Evolutionary conservation across 2,113 vertebrate species (phyloP).

Genomic region (Eudorcas thomsonii): DNA sequence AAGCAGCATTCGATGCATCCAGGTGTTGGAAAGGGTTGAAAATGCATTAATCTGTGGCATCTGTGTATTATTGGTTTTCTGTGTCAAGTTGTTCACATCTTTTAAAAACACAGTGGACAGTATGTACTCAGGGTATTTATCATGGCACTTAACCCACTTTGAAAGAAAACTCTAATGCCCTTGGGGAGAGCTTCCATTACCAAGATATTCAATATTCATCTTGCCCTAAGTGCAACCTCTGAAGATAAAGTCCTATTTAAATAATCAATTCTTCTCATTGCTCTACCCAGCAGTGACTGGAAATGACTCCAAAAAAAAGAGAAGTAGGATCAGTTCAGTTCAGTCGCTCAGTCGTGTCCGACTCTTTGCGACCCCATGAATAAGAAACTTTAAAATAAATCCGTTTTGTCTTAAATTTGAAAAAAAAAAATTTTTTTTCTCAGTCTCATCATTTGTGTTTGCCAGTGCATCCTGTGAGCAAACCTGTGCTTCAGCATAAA

Average conservation of each 20-base stretch:
- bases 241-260: conserved; percentile 63
- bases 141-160: conserved; percentile 50
- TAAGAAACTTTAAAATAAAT: conserved; percentile 11
- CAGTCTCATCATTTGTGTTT: not conserved
- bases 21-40: not conserved
- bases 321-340: not conserved
- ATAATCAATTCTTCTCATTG: conserved; percentile 63
- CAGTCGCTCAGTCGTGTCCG: no score
- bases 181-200: conserved; percentile 63
- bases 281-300: conserved; percentile 53
- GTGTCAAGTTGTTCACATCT: conserved; percentile 50
- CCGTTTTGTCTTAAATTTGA: not conserved
- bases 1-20: not conserved
- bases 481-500: not conserved
- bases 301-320: conserved; percentile 55
- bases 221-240: conserved; percentile 60
- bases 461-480: not conserved
- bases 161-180: conserved; percentile 40
- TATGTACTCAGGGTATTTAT: conserved; percentile 48
- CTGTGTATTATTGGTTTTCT: conserved; percentile 48
- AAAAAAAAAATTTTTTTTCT: not conserved
- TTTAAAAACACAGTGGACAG: conserved; percentile 11
- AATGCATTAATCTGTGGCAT: conserved; percentile 25
- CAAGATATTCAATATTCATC: conserved; percentile 61
- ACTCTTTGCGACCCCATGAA: no score